Base-by-base conservation (phyloP, 1,140 invertebrate species). In the Heliothis virescens region DNA sequence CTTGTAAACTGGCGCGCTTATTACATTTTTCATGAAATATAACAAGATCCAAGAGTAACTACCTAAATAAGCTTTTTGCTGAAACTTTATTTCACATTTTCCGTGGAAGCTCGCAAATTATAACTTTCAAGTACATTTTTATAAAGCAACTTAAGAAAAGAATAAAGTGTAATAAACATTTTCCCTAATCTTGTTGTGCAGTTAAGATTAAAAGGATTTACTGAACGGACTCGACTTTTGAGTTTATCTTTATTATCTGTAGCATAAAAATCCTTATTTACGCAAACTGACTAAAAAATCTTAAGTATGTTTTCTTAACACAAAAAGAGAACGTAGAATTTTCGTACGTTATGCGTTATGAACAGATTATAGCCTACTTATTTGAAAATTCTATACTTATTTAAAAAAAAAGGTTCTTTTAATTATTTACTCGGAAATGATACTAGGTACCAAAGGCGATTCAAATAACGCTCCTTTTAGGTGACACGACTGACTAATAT, bases 171-270 rank as follows among this genome's bases (percentile, higher is more conserved):
- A 9, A 52, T 53, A 71, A 29, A 71, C 48, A 71, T 52, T 71
- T 71, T 71, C 21, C 47, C 13, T 71, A 29, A 29, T 52, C 48
- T 52, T 50, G 47, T 53, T 52, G 48, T 53, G 18, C 26, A 53
- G 48, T 71, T 52, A 71, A 71, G 48, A 71, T 71, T 71, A 71
- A 71, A 71, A 71, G 47, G 67, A 71, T 71, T 71, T 52, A 71
- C 21, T 71, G 16, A 52, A 29, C 10, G n/a, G 16, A 11, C n/a
- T n/a, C n/a, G 18, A 67, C 62, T 12, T 67, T 48, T 48, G 10
- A 26, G 63, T 67, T 67, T 50, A 48, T 12, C 63, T 65, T 34
- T 4, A 2, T 41, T 15, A 60, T 57, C 57, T 26, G 12, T 26
- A 4, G 21, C 16, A 29, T 15, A 5, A 60, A 60, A 60, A 11